Conservation (phyloP, 2,888 invertebrate species). For the Hylaea fasciaria region DNA sequence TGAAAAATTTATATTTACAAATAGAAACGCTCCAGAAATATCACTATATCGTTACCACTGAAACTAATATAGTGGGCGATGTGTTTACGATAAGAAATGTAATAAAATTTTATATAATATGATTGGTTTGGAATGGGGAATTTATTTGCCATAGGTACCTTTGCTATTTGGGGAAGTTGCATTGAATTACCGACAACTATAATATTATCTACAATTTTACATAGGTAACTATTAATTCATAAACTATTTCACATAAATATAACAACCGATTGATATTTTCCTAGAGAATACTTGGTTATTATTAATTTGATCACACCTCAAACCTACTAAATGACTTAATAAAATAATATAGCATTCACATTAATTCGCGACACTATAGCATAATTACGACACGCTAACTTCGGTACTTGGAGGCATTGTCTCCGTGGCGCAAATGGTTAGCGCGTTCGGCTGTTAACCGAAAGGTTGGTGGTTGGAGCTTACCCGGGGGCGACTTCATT, state of each 20-base stretch:
- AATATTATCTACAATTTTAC: no score
- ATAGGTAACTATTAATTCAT: no score
- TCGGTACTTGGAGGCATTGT: slow-evolving; percentile 47
- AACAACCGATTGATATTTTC: no score
- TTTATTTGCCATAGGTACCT: slow-evolving; percentile 1
- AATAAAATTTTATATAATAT: slow-evolving; percentile 65
- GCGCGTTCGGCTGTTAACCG: slow-evolving; percentile 99
- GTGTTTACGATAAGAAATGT: slow-evolving; percentile 60
- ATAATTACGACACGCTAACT: no score
- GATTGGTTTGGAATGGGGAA: slow-evolving; percentile 17
- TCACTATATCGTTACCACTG: slow-evolving; percentile 50
- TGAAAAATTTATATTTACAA: slow-evolving; percentile 41
- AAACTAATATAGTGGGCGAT: slow-evolving; percentile 27
- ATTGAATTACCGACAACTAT: not conserved
- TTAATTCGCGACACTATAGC: no score
- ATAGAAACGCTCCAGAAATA: slow-evolving; percentile 52
- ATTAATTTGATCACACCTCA: no score
- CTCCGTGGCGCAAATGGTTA: slow-evolving; percentile 98
- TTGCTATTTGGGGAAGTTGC: not conserved
- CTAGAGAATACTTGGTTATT: no score
- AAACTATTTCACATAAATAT: no score
- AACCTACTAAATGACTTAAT: no score
- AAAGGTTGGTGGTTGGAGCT: slow-evolving; percentile 99
- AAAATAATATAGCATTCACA: no score
- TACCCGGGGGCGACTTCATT: slow-evolving; percentile 93